These are phyloP conservation scores for Drosophila austrosaltans DNA, from an alignment of 2,888 invertebrate genomes.

Conservation along the genomic window DNA sequence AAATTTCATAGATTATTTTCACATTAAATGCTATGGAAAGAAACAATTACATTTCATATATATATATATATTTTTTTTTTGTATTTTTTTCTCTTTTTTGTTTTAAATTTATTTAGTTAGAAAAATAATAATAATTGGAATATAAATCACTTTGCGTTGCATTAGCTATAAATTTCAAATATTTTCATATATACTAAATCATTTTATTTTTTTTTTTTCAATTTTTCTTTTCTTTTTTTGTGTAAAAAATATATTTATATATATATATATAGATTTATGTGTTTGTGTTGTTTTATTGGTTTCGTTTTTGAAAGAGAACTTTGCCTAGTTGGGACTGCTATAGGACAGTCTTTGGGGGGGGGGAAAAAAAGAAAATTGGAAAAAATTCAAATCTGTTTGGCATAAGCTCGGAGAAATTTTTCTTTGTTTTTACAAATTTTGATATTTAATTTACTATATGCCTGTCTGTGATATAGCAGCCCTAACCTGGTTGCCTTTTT, in stretches of 20 bases:
- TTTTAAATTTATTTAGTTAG: slow-evolving; percentile 72
- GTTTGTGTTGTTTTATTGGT: slow-evolving; percentile 46
- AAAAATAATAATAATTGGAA: slow-evolving; percentile 79
- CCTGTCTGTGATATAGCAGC: slow-evolving; percentile 42
- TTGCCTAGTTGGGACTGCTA: slow-evolving; percentile 51
- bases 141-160: slow-evolving; percentile 78
- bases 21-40: slow-evolving; percentile 77
- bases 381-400: slow-evolving; percentile 21
- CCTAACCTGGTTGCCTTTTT: slow-evolving; percentile 51
- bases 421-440: slow-evolving; percentile 9
- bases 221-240: not conserved
- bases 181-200: slow-evolving; percentile 63
- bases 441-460: slow-evolving; percentile 25
- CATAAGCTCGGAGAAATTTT: slow-evolving; percentile 5
- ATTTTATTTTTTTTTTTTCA: slow-evolving; percentile 39
- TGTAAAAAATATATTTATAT: slow-evolving; percentile 44
- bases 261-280: slow-evolving; percentile 53
- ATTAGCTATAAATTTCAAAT: slow-evolving; percentile 71
- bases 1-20: slow-evolving; percentile 33
- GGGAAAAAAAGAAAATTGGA: slow-evolving; percentile 24
- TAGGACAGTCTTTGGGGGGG: slow-evolving; percentile 37
- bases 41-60: slow-evolving; percentile 69
- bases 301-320: slow-evolving; percentile 33
- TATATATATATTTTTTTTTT: not conserved
- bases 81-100: slow-evolving; percentile 9